Evolutionary conservation across 2,113 vertebrate species (phyloP).

Genomic region (Zapornia atra): DNA sequence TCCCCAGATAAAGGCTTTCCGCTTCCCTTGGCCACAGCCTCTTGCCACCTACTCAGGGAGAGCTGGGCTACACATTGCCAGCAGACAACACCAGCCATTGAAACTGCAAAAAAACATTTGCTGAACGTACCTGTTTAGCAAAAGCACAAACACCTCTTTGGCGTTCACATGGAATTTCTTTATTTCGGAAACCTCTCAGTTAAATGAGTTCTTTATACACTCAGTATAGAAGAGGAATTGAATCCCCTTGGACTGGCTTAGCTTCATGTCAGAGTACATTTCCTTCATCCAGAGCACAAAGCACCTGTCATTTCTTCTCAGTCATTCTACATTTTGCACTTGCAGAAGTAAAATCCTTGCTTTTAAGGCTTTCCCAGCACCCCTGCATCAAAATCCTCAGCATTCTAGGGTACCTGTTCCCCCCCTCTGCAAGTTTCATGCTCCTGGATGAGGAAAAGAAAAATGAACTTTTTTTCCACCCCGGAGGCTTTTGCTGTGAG

Average conservation of each 20-base stretch:
- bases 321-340: conserved; percentile 9
- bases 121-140: neutral
- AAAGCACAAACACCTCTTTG: neutral
- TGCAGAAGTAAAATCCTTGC: conserved; percentile 10
- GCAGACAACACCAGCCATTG: neutral
- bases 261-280: neutral
- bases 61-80: neutral
- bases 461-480: neutral
- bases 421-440: neutral
- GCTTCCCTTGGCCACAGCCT: neutral
- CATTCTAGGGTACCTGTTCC: neutral
- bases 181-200: neutral
- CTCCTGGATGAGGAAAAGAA: neutral
- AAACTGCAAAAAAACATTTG: neutral
- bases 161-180: neutral
- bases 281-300: neutral
- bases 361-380: neutral
- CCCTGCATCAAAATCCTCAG: neutral
- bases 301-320: conserved; percentile 4
- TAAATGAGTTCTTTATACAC: neutral
- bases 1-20: neutral
- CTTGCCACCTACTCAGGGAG: neutral
- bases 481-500: neutral
- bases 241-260: neutral
- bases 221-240: neutral